These are phyloP conservation scores for Callosobruchus maculatus DNA, from an alignment of 2,888 invertebrate genomes.

Conservation along the genomic window DNA sequence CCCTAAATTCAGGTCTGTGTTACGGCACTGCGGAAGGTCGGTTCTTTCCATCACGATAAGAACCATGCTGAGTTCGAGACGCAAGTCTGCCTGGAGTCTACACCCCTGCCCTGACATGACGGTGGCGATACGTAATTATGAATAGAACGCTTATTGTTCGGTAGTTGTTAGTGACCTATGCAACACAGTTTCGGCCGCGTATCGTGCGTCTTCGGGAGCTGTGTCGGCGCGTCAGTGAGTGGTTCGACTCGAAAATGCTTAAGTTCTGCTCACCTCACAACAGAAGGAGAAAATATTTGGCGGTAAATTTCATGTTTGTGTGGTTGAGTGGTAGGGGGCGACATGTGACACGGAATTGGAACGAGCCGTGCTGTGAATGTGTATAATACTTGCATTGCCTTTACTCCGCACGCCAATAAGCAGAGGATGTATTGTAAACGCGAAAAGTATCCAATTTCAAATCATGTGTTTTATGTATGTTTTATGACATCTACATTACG, in stretches of 20 bases:
- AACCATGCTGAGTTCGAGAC: not conserved
- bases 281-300: slow-evolving; percentile 31
- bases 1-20: not conserved
- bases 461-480: too few relatives aligned
- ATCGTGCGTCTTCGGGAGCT: not conserved
- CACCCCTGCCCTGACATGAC: not conserved
- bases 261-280: slow-evolving; percentile 48
- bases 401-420: too few relatives aligned
- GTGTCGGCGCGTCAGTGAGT: not conserved
- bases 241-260: slow-evolving; percentile 36
- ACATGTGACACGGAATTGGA: not conserved
- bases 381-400: too few relatives aligned
- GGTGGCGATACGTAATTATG: not conserved
- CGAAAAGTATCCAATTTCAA: too few relatives aligned
- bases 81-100: not conserved
- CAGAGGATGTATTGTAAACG: too few relatives aligned
- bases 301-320: slow-evolving; percentile 12
- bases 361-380: too few relatives aligned
- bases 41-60: not conserved
- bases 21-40: not conserved
- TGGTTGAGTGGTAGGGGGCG: not conserved
- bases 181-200: slow-evolving; percentile 16
- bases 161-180: slow-evolving; percentile 19
- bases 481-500: too few relatives aligned
- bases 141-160: not conserved